phyloP scores from a whole-genome alignment of 2,113 vertebrate genomes.

The Progne subis region DNA sequence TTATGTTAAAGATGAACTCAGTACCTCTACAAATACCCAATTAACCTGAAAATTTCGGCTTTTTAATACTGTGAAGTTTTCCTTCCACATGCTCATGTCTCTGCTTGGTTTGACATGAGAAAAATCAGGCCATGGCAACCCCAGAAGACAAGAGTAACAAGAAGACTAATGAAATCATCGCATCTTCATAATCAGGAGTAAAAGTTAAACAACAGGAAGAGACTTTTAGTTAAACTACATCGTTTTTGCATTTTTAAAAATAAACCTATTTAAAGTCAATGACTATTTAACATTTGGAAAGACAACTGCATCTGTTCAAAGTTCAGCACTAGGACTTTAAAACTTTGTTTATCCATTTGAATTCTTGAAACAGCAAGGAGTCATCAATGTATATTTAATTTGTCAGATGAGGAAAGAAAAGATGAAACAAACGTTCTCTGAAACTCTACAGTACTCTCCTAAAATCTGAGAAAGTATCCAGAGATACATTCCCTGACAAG shows the following conservation, averaged over 20 bases:
- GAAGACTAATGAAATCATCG: not conserved
- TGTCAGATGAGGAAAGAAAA: not conserved
- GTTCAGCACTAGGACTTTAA: not conserved
- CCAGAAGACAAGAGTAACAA: not conserved
- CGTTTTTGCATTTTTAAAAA: constrained; percentile 30
- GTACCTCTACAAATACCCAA: not conserved
- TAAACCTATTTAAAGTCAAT: not conserved
- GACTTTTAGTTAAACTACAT: not conserved
- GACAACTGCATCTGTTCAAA: not conserved
- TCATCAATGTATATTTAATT: not conserved
- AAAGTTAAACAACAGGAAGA: constrained; percentile 1
- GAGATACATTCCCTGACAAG: not conserved
- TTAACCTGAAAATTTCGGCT: not conserved
- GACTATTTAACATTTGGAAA: constrained; percentile 5
- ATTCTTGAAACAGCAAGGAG: not conserved
- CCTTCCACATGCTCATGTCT: not conserved
- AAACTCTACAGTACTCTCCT: not conserved
- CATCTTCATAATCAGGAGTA: not conserved
- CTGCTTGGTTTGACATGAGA: not conserved
- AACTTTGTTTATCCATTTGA: constrained; percentile 18
- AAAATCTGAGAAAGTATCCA: not conserved
- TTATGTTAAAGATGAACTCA: not conserved
- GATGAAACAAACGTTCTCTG: not conserved
- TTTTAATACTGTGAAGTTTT: not conserved
- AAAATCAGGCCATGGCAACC: not conserved